These are phyloP conservation scores for Aldabrachelys gigantea DNA, from an alignment of 2,113 vertebrate genomes.

Conservation along the genomic window DNA sequence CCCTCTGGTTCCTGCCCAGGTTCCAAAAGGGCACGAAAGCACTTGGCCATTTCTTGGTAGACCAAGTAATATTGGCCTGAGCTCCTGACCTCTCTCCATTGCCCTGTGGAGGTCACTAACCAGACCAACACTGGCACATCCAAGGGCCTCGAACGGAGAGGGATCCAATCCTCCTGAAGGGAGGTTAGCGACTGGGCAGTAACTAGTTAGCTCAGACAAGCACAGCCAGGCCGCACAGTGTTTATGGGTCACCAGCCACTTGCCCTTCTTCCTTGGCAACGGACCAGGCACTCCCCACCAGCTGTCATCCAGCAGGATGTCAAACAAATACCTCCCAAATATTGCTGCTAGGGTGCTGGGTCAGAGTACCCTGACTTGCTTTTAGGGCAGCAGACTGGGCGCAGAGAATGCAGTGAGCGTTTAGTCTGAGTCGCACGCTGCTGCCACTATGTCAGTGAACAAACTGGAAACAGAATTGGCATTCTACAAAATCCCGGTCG, in stretches of 20 bases:
- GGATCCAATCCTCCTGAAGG: not conserved
- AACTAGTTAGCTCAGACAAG: not conserved
- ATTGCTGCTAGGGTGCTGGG: not conserved
- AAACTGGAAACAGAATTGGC: not conserved
- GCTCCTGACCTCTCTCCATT: not conserved
- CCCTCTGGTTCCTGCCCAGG: not conserved
- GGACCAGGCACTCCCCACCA: not conserved
- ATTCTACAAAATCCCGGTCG: accelerated
- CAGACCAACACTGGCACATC: not conserved
- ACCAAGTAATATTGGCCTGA: not conserved
- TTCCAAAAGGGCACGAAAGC: not conserved
- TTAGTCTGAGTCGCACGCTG: not conserved
- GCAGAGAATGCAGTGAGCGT: not conserved
- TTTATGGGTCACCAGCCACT: not conserved
- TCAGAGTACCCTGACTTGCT: not conserved
- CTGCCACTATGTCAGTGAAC: not conserved
- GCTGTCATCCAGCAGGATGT: not conserved
- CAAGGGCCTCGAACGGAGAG: too few species aligned
- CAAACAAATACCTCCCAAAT: not conserved
- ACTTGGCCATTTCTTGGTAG: not conserved
- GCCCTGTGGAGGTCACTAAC: not conserved
- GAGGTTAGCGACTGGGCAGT: not conserved
- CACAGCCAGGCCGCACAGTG: not conserved
- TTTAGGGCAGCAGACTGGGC: not conserved
- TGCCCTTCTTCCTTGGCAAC: not conserved